A percentile compares a stretch with the other conserved stretches of the same genome.
Conservation (phyloP, 2,113 vertebrate species). For the Engraulis encrasicolus region DNA sequence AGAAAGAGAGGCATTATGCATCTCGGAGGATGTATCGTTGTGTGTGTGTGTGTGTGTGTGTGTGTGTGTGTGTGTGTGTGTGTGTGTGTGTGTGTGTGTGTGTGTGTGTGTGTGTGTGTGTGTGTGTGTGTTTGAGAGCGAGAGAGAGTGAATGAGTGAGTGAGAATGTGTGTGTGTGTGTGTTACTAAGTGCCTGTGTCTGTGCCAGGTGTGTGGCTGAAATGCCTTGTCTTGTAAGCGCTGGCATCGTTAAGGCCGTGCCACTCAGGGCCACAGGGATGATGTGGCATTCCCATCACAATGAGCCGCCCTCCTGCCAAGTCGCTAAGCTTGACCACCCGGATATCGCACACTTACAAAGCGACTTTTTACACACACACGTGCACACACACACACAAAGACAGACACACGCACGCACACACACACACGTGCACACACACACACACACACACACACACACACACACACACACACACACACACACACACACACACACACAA, state of each 20-base stretch:
- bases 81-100: slow-evolving; percentile 4
- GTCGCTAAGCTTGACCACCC: slow-evolving; percentile 10
- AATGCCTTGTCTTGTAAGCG: slow-evolving; percentile 47
- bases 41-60: background rate
- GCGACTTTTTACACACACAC: background rate
- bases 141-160: slow-evolving; percentile 21
- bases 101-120: slow-evolving; percentile 25
- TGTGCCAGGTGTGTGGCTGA: slow-evolving; percentile 27
- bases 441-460: slow-evolving; percentile 29
- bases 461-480: background rate
- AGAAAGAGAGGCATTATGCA: background rate
- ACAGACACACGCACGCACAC: slow-evolving; percentile 15
- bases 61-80: slow-evolving; percentile 18
- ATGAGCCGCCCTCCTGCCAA: slow-evolving; percentile 35
- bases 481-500: slow-evolving; percentile 11
- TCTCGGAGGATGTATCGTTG: background rate
- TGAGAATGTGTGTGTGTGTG: slow-evolving; percentile 18
- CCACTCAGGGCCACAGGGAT: slow-evolving; percentile 19
- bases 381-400: slow-evolving; percentile 28
- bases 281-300: slow-evolving; percentile 51
- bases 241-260: slow-evolving; percentile 20
- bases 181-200: background rate
- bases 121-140: background rate
- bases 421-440: slow-evolving; percentile 1
- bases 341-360: slow-evolving; percentile 15